Conservation (phyloP, 1,140 invertebrate genomes). For the Aphelenchoides besseyi region DNA sequence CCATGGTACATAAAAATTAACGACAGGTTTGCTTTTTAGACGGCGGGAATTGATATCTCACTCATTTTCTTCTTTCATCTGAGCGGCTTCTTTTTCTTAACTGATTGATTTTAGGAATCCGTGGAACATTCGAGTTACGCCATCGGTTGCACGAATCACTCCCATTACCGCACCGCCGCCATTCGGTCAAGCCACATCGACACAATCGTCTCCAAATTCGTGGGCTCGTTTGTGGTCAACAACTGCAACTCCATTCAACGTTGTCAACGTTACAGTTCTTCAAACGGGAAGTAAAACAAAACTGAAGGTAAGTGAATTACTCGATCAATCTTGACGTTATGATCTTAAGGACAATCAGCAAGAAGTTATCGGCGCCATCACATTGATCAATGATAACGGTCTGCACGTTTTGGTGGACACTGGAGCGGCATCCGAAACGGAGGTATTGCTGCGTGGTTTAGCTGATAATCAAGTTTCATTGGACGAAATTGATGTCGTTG, state of each 20-base stretch:
- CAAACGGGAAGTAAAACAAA: conserved; percentile 47
- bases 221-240: conserved; percentile 52
- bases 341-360: conserved; percentile 44
- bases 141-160: not conserved
- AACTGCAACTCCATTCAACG: conserved; percentile 34
- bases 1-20: conserved; percentile 52
- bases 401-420: conserved; percentile 51
- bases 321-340: not conserved
- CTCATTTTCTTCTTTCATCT: conserved; percentile 2
- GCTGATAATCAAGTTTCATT: conserved; percentile 46
- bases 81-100: not conserved
- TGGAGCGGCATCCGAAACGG: conserved; percentile 48
- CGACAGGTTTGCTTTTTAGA: conserved; percentile 17
- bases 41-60: not conserved
- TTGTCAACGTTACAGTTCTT: conserved; percentile 52
- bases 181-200: conserved; percentile 7
- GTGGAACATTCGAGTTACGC: not conserved
- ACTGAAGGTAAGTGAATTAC: conserved; percentile 36
- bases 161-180: conserved; percentile 11
- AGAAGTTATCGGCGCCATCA: conserved; percentile 50
- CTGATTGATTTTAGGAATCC: conserved; percentile 4
- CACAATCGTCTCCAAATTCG: conserved; percentile 32
- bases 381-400: conserved; percentile 53
- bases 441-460: conserved; percentile 49
- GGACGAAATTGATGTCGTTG: conserved; percentile 50